These are phyloP conservation scores for Drosophila pallidifrons DNA, from an alignment of 1,140 invertebrate genomes.

Conservation along the genomic window DNA sequence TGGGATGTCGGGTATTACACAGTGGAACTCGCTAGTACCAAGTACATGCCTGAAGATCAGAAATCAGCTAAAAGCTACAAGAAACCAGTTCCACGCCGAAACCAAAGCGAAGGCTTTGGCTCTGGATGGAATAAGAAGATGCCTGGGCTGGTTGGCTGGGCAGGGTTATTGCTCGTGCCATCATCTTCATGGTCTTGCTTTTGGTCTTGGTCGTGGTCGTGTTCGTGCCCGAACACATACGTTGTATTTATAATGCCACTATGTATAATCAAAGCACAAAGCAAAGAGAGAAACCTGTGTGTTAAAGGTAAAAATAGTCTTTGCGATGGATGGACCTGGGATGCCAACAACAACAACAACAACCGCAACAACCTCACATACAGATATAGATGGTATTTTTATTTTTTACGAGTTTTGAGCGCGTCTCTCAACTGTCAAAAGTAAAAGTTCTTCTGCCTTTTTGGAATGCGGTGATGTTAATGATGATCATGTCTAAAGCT, in stretches of 20 bases:
- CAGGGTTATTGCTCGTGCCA: slow-evolving; percentile 76
- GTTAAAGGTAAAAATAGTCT: slow-evolving; percentile 62
- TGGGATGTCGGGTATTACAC: neutral
- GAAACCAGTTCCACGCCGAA: slow-evolving; percentile 44
- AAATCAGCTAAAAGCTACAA: slow-evolving; percentile 6
- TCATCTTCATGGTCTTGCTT: slow-evolving; percentile 17
- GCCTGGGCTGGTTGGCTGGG: slow-evolving; percentile 25
- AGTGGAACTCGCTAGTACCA: neutral
- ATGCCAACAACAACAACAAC: slow-evolving; percentile 38
- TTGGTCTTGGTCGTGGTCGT: neutral
- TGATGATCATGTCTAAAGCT: slow-evolving; percentile 24
- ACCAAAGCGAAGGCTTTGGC: slow-evolving; percentile 37
- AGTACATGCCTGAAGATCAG: slow-evolving; percentile 33
- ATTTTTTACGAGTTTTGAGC: slow-evolving; percentile 35
- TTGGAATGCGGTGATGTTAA: slow-evolving; percentile 54
- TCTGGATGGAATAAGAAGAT: slow-evolving; percentile 37
- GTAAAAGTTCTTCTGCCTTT: slow-evolving; percentile 70
- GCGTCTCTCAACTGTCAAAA: slow-evolving; percentile 61
- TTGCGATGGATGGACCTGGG: slow-evolving; percentile 30
- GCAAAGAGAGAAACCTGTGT: slow-evolving; percentile 54
- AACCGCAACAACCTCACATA: slow-evolving; percentile 10
- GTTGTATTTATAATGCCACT: slow-evolving; percentile 64
- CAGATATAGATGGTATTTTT: neutral
- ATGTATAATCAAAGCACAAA: slow-evolving; percentile 66
- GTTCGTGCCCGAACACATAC: slow-evolving; percentile 26